Evolutionary conservation across 2,113 vertebrate genomes (phyloP), one percentile per base, ranked within the genome.

Genomic region (Globicephala melas): DNA sequence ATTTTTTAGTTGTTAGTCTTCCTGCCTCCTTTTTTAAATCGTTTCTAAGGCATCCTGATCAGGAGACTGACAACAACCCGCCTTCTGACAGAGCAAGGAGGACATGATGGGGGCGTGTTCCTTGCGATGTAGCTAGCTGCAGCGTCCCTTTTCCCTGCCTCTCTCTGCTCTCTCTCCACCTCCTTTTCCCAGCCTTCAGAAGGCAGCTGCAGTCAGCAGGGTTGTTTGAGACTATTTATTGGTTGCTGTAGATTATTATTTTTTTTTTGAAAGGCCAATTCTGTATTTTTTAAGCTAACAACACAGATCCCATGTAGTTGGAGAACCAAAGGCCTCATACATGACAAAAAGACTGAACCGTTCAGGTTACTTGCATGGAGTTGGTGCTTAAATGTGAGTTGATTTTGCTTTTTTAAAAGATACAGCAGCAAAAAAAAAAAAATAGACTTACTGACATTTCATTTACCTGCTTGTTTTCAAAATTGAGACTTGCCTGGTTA

Each of bases 71-170:
- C 98, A 98, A 94, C 98, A 98, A 18, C 98, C 98, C 98, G 98
- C 98, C 98, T 98, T 97, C 96, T 98, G 98, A 98, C 98, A 98
- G 98, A 96, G 14, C 96, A 6, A 89, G 98, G 98, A 98, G 97
- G 98, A 98, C 98, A 97, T 98, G 98, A 97, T 98, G 98, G 98
- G 98, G 98, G 98, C 98, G 98, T 98, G 98, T 98, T 98, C 95
- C 98, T 98, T 71, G 96, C 98, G 97, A 17, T 83, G 89, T 96
- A 97, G 97, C 96, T 65, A 89, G 97, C 98, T 96, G 98, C 97
- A 63, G 94, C 93, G 26, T 21, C 98, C 97, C 96, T 79, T 88
- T 60, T 87, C 97, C 96, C 97, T 94, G 96, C 97, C 97, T 94
- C 89, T 92, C 71, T 95, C 80, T 70, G 87, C 96, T 95, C 96